A percentile compares a stretch with the other conserved stretches of the same genome.
Conservation (phyloP, 1,140 invertebrate genomes). For the Rhopalosiphum padi region DNA sequence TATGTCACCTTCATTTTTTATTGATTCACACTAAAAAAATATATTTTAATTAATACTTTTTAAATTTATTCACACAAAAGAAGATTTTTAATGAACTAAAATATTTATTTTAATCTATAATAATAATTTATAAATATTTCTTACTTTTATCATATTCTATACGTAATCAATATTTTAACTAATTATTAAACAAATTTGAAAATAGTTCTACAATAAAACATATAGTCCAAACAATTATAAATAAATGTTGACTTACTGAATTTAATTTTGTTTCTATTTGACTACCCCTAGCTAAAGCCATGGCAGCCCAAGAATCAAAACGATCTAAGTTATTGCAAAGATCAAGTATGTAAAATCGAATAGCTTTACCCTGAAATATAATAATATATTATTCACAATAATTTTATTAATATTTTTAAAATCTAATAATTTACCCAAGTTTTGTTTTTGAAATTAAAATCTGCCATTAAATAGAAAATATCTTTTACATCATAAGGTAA, state of each 20-base stretch:
- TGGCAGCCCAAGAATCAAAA: slow-evolving; percentile 90
- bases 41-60: background rate
- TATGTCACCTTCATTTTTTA: slow-evolving; percentile 72
- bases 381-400: background rate
- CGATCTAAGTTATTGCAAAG: slow-evolving; percentile 78
- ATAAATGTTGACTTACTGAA: slow-evolving; percentile 64
- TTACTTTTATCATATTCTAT: background rate
- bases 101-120: background rate
- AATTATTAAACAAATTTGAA: background rate
- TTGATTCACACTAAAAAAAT: slow-evolving; percentile 65
- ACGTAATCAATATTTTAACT: background rate
- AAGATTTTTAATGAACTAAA: background rate
- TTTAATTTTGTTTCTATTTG: slow-evolving; percentile 84
- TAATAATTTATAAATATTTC: background rate
- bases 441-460: slow-evolving; percentile 92
- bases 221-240: background rate
- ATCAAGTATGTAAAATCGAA: slow-evolving; percentile 84
- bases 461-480: slow-evolving; percentile 88
- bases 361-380: slow-evolving; percentile 69
- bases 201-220: slow-evolving; percentile 36
- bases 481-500: slow-evolving; percentile 70
- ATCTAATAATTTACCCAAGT: slow-evolving; percentile 67
- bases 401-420: background rate
- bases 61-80: background rate
- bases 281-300: slow-evolving; percentile 82